Evolutionary conservation across 2,888 invertebrate genomes (phyloP).

Genomic region (Drosophila testacea): DNA sequence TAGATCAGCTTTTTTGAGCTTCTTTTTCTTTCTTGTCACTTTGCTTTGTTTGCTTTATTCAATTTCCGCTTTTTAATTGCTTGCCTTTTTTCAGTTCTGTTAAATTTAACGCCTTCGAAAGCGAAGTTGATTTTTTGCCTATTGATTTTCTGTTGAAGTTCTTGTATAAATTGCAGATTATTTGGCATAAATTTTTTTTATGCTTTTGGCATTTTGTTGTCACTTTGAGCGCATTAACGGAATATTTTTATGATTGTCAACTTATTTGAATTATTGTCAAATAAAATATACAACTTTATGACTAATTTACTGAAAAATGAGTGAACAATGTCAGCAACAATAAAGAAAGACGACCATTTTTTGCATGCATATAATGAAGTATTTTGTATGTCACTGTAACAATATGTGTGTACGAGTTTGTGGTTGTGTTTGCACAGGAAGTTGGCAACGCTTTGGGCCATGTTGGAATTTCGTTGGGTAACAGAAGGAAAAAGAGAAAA

Average conservation of each 20-base stretch:
- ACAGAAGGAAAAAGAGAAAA: slow-evolving; percentile 6
- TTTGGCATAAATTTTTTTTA: slow-evolving; percentile 13
- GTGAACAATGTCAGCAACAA: slow-evolving; percentile 61
- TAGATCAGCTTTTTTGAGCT: slow-evolving; percentile 9
- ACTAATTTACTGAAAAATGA: slow-evolving; percentile 72
- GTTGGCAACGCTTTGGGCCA: slow-evolving; percentile 73
- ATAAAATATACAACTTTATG: slow-evolving; percentile 64
- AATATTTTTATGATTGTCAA: slow-evolving; percentile 9
- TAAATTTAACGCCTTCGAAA: slow-evolving; percentile 30
- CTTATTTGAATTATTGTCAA: slow-evolving; percentile 50
- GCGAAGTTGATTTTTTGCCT: slow-evolving; percentile 24
- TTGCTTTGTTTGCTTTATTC: slow-evolving; percentile 30
- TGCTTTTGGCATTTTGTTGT: slow-evolving; percentile 20
- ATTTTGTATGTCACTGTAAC: slow-evolving; percentile 51
- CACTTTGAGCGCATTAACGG: slow-evolving; percentile 43
- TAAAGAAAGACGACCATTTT: slow-evolving; percentile 33
- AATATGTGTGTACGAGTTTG: slow-evolving; percentile 17
- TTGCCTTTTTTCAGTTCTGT: slow-evolving; percentile 27
- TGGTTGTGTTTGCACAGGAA: slow-evolving; percentile 54
- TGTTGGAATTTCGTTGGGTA: slow-evolving; percentile 55
- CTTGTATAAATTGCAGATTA: slow-evolving; percentile 32
- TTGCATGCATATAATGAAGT: slow-evolving; percentile 63
- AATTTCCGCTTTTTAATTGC: slow-evolving; percentile 67
- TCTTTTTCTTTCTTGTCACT: slow-evolving; percentile 3
- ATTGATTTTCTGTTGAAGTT: slow-evolving; percentile 56